Evolutionary conservation across 2,113 vertebrate genomes (phyloP), one percentile per base, ranked within the genome.

Genomic region (Nettapus auritus): DNA sequence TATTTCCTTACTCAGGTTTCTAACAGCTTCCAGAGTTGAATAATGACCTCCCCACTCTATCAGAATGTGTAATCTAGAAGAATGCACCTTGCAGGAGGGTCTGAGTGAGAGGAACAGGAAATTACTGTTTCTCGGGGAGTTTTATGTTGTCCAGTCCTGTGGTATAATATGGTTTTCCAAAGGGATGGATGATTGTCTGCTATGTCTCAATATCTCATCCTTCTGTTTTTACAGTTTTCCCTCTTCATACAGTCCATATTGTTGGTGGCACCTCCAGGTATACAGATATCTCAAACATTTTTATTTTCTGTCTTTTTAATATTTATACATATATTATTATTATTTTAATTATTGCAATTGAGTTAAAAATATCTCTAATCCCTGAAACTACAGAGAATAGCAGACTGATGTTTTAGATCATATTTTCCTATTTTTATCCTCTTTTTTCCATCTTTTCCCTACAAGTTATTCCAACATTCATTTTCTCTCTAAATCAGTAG

Each of bases 1-100:
- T 31, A 81, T 95, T 96, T 96, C 77, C 93, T 76, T 83, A 67
- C 77, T 96, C 77, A 67, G 46, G 77, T 96, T 96, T 94, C 89
- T 95, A 94, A 85, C 70, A 87, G 87, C 56, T 68, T 93, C 90
- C 66, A 90, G 38, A 94, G 19, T 55, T 90, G 71, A 94, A 71
- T 77, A 82, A 93, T 91, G 90, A 90, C 64, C 69, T 96, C 94
- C 94, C 63, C 26, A 28, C 36, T 50, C 31, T 62, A 90, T 82
- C 88, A 90, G 64, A 89, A 87, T 73, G 55, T 91, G 92, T 94
- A 90, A 95, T 96, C 60, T 88, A 96, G 80, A 80, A 87, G 56
- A 90, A 82, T 52, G 29, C 0, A 16, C 19, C 17, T 69, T 60
- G 31, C 13, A 84, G 57, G 20, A 84, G 67, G 55, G 4, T 52